Conservation (phyloP, 1,140 invertebrate species). For the Pteromalus puparum region DNA sequence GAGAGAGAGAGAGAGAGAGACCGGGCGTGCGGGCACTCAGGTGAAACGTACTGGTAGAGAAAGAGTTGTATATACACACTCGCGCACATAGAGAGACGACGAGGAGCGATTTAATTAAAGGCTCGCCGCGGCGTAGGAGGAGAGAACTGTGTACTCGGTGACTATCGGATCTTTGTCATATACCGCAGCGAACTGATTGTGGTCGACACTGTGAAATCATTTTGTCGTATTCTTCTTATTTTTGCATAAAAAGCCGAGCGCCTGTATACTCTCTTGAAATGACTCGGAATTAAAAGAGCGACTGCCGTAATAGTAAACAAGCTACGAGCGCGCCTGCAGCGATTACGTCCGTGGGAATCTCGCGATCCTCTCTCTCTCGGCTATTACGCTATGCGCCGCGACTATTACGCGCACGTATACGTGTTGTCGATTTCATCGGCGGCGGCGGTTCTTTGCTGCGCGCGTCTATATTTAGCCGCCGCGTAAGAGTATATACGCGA, state of each 20-base stretch:
- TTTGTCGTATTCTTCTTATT: too few relatives aligned
- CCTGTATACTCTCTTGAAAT: background rate
- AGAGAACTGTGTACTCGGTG: too few relatives aligned
- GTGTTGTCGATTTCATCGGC: conserved; percentile 32
- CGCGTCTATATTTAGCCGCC: conserved; percentile 21
- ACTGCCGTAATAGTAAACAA: conserved; percentile 36
- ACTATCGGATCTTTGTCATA: too few relatives aligned
- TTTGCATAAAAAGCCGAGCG: background rate
- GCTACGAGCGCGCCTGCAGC: background rate
- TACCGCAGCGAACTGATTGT: too few relatives aligned
- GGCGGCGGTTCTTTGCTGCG: background rate
- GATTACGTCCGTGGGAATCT: conserved; percentile 47
- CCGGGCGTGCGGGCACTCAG: conserved; percentile 48
- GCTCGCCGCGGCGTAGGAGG: too few relatives aligned
- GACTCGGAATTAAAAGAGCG: background rate
- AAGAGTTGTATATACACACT: background rate
- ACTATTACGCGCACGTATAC: background rate
- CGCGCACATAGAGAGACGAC: background rate
- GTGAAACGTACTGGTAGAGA: conserved; percentile 56
- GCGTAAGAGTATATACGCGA: too few relatives aligned
- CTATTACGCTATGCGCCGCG: background rate
- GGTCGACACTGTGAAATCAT: too few relatives aligned
- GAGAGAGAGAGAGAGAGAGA: conserved; percentile 47
- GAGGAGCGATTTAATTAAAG: conserved; percentile 30
- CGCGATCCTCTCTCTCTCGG: background rate